Evolutionary conservation across 2,888 invertebrate genomes (phyloP).

Genomic region (Watsonalla binaria): DNA sequence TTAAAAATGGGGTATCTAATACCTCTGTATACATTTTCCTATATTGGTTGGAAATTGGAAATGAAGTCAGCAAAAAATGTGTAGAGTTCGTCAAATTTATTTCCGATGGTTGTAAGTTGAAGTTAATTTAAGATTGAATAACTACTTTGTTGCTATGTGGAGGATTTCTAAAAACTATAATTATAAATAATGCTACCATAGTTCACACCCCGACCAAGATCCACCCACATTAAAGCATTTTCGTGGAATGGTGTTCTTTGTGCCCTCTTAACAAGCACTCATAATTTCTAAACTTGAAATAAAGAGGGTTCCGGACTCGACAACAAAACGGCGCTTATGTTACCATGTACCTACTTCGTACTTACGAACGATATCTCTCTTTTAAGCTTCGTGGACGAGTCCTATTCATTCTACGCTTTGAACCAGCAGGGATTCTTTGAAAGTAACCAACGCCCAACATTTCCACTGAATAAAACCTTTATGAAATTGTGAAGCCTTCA

Average conservation of each 20-base stretch:
- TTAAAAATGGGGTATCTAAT: too few relatives aligned
- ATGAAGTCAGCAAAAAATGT: too few relatives aligned
- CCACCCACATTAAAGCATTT: not conserved
- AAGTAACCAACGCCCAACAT: constrained; percentile 12
- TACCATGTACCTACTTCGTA: not conserved
- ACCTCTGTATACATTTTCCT: too few relatives aligned
- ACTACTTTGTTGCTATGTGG: too few relatives aligned
- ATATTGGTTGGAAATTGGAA: too few relatives aligned
- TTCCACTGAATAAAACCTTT: constrained; percentile 23
- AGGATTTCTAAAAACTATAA: too few relatives aligned
- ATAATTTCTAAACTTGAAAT: not conserved
- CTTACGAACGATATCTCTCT: constrained; percentile 7
- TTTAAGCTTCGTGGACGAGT: constrained; percentile 7
- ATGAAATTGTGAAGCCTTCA: constrained; percentile 24
- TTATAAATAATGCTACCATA: too few relatives aligned
- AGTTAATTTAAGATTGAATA: too few relatives aligned
- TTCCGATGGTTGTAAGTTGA: too few relatives aligned
- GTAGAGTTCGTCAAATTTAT: too few relatives aligned
- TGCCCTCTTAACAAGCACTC: not conserved
- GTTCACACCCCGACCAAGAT: not conserved
- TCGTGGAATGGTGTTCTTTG: not conserved
- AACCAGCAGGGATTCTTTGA: constrained; percentile 10
- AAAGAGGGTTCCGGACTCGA: not conserved
- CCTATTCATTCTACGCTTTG: constrained; percentile 13
- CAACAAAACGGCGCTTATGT: constrained; percentile 8